Evolutionary conservation across 2,113 vertebrate species (phyloP).

Genomic region (Plestiodon gilberti): DNA sequence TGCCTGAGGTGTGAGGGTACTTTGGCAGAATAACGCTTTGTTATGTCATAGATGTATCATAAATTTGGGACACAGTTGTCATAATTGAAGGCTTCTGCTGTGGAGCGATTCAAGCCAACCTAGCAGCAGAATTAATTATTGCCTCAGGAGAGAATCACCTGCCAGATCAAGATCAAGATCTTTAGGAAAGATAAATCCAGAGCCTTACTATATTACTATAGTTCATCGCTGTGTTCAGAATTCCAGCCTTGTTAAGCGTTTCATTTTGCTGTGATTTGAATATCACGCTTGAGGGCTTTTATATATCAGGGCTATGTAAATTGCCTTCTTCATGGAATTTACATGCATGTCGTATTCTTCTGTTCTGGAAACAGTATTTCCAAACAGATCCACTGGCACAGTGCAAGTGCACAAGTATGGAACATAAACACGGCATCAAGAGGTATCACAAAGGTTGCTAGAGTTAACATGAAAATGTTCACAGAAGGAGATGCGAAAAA

Average conservation of each 20-base stretch:
- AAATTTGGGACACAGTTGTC: conserved; percentile 66
- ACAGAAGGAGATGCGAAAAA: conserved; percentile 6
- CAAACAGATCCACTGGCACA: background rate
- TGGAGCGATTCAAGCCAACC: conserved; percentile 44
- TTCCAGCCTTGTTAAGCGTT: background rate
- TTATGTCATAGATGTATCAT: conserved; percentile 57
- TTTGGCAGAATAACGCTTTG: conserved; percentile 53
- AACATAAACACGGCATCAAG: conserved; percentile 15
- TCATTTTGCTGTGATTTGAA: conserved; percentile 26
- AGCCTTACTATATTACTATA: conserved; percentile 15
- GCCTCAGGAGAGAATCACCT: conserved; percentile 50
- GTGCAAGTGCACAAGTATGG: background rate
- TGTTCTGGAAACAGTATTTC: background rate
- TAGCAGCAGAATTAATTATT: conserved; percentile 60
- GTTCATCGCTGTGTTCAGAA: background rate
- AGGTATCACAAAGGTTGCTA: background rate
- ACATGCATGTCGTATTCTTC: background rate
- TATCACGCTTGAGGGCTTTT: background rate
- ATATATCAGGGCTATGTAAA: background rate
- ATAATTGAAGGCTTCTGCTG: conserved; percentile 60
- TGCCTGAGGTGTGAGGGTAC: conserved; percentile 42
- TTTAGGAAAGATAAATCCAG: conserved; percentile 37
- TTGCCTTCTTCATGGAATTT: conserved; percentile 1
- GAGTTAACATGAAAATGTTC: background rate
- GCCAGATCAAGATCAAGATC: conserved; percentile 44